These are phyloP conservation scores for Mus spretus DNA, from an alignment of 2,797 vertebrate species.

Conservation along the genomic window DNA sequence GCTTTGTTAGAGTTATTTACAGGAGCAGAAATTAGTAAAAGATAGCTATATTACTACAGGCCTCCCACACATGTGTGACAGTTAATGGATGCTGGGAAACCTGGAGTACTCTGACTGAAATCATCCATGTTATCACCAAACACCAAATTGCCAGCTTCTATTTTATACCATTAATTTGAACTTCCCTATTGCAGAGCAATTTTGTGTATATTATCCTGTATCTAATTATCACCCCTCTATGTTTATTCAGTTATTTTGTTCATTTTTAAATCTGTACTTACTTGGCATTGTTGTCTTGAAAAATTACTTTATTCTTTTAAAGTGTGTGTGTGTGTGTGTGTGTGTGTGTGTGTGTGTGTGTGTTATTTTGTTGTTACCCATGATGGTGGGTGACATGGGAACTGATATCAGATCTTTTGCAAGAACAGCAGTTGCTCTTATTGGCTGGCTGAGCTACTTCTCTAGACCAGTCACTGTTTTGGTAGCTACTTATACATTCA, in stretches of 20 bases:
- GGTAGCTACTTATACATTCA: background rate
- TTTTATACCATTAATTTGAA: background rate
- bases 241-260: constrained; percentile 25
- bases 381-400: background rate
- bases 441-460: background rate
- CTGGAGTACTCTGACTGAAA: background rate
- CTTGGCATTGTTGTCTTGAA: constrained; percentile 3
- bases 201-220: background rate
- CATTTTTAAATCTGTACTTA: background rate
- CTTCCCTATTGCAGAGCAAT: background rate
- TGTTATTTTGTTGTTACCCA: too few species aligned
- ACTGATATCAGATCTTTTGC: background rate
- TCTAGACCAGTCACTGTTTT: background rate
- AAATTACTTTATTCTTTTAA: background rate
- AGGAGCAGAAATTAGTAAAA: background rate
- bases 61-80: too few species aligned
- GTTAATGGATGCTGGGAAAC: too few species aligned
- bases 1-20: background rate
- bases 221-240: background rate
- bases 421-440: background rate
- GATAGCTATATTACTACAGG: background rate
- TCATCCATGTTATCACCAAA: background rate
- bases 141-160: background rate
- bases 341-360: background rate
- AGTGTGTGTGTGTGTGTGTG: background rate